phyloP scores from a whole-genome alignment of 2,888 invertebrate genomes.

The Phragmatobia fuliginosa region DNA sequence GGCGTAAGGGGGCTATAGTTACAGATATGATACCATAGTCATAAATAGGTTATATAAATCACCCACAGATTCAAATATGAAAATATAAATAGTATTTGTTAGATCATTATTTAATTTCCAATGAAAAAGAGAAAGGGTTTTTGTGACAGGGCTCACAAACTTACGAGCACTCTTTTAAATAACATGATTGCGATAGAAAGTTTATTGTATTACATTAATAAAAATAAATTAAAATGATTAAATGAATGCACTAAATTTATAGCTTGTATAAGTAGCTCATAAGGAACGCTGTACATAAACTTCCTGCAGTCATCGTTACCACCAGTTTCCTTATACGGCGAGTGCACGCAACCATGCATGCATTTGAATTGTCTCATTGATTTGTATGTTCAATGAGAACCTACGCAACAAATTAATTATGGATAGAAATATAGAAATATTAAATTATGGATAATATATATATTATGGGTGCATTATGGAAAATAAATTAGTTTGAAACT shows the following conservation, averaged over 20 bases:
- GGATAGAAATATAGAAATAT: no score
- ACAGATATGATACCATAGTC: no score
- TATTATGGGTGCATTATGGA: no score
- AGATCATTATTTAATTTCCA: no score
- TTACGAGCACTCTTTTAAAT: no score
- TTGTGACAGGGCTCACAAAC: no score
- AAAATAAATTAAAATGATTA: conserved; percentile 22
- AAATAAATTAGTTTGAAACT: no score
- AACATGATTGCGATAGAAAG: no score
- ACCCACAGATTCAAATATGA: no score
- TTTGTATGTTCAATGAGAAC: conserved; percentile 41
- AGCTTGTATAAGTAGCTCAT: conserved; percentile 53
- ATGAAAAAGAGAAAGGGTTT: background rate
- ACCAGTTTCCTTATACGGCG: conserved; percentile 57
- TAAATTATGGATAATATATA: no score
- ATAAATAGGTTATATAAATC: background rate
- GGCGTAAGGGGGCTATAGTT: no score
- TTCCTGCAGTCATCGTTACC: conserved; percentile 61
- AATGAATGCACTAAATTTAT: conserved; percentile 48
- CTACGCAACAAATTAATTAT: background rate
- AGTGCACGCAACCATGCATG: conserved; percentile 46
- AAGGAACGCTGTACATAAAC: conserved; percentile 62
- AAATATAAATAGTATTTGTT: no score
- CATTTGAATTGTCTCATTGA: conserved; percentile 47
- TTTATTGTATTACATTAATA: background rate